Conservation (phyloP, 2,113 vertebrate genomes). For the Hypanus sabinus region DNA sequence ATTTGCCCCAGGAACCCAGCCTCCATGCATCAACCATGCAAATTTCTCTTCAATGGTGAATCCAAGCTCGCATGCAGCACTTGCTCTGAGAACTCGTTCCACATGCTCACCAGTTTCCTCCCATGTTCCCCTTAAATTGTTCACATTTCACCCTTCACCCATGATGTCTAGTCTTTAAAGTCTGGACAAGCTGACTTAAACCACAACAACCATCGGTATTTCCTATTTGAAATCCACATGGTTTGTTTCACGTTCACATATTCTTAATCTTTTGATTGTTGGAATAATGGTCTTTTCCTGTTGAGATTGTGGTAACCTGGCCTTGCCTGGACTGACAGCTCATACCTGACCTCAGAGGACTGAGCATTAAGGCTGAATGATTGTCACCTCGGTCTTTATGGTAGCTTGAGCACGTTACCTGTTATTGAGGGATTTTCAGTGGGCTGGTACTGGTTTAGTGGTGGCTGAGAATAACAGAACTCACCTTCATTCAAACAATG, state of each 20-base stretch:
- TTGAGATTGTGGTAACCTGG: slow-evolving; percentile 50
- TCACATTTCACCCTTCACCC: too few relatives aligned
- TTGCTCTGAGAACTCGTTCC: too few relatives aligned
- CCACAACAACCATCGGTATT: slow-evolving; percentile 48
- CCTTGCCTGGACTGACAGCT: slow-evolving; percentile 49
- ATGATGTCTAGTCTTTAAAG: background rate
- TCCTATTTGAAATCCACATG: slow-evolving; percentile 77
- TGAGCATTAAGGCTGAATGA: slow-evolving; percentile 42
- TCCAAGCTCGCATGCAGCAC: too few relatives aligned
- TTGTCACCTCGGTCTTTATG: slow-evolving; percentile 45
- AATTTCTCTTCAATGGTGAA: too few relatives aligned
- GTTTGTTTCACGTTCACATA: slow-evolving; percentile 63
- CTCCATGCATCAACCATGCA: too few relatives aligned
- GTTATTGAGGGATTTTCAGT: slow-evolving; percentile 49
- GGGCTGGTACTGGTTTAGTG: slow-evolving; percentile 46
- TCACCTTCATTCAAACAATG: slow-evolving; percentile 47
- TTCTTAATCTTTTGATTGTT: slow-evolving; percentile 74
- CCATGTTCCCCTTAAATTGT: too few relatives aligned
- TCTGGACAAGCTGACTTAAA: background rate
- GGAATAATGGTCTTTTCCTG: slow-evolving; percentile 53
- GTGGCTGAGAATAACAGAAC: slow-evolving; percentile 47
- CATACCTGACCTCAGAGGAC: slow-evolving; percentile 47
- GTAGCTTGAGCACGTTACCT: slow-evolving; percentile 54
- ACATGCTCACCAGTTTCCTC: too few relatives aligned
- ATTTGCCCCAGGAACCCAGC: too few relatives aligned